Evolutionary conservation across 2,113 vertebrate species (phyloP).

Genomic region (Macrotis lagotis): DNA sequence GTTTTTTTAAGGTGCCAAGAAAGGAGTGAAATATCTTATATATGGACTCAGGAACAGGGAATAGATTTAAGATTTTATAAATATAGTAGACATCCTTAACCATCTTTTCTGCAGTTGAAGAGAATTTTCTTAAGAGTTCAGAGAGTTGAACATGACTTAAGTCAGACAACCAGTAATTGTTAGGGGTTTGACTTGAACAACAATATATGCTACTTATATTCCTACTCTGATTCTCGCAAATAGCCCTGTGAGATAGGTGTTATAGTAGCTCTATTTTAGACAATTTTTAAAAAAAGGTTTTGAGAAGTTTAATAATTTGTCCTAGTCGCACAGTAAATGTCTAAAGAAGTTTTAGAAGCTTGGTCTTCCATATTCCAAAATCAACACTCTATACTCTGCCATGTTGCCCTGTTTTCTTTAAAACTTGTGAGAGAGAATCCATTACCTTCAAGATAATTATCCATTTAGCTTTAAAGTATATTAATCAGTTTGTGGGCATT

Average conservation of each 20-base stretch:
- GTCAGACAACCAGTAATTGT: not conserved
- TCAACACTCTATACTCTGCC: too few species aligned
- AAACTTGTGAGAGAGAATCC: too few species aligned
- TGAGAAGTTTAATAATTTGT: too few species aligned
- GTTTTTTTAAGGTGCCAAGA: not conserved
- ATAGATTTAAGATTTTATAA: not conserved
- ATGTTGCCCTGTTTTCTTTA: too few species aligned
- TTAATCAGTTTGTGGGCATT: too few species aligned
- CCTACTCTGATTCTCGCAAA: not conserved
- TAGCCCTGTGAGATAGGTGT: not conserved
- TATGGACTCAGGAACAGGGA: not conserved
- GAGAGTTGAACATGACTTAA: not conserved
- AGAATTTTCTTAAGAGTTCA: not conserved
- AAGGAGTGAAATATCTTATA: not conserved
- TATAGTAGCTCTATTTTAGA: not conserved
- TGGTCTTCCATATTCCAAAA: too few species aligned
- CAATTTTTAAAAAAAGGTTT: too few species aligned
- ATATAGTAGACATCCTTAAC: not conserved
- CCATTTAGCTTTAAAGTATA: too few species aligned
- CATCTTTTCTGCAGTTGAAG: not conserved
- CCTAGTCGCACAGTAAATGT: too few species aligned
- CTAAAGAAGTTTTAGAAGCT: too few species aligned
- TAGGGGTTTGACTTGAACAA: not conserved
- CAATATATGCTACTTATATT: too few species aligned
- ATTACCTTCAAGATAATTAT: too few species aligned